Percentiles rank a stretch among this genome's conserved stretches.
Evolutionary conservation across 2,113 vertebrate species (phyloP).

Genomic region (Ciconia maguari): DNA sequence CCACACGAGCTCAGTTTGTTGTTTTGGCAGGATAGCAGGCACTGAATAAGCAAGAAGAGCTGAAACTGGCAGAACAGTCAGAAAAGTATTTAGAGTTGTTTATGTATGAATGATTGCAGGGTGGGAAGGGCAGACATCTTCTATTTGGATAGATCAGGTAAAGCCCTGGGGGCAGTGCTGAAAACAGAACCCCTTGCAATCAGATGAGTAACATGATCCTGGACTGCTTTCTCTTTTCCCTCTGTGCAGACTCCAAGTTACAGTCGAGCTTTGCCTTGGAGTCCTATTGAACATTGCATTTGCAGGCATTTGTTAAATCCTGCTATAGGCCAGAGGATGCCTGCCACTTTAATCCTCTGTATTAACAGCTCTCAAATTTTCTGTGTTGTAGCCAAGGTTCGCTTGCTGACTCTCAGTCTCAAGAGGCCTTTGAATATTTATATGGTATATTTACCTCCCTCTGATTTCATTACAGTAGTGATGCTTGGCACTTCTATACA

Average conservation of each 20-base stretch:
- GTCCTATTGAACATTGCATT: background rate
- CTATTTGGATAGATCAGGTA: constrained; percentile 54
- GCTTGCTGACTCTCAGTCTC: background rate
- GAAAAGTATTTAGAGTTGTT: constrained; percentile 58
- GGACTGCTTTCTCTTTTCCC: constrained; percentile 10
- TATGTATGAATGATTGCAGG: constrained; percentile 55
- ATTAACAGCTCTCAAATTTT: background rate
- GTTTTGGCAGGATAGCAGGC: constrained; percentile 31
- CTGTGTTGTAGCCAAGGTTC: background rate
- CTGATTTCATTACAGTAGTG: background rate
- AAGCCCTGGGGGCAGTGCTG: background rate
- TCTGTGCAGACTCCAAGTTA: constrained; percentile 28
- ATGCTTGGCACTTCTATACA: background rate
- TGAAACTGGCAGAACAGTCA: constrained; percentile 47
- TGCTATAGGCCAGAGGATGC: constrained; percentile 38
- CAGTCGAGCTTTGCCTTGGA: constrained; percentile 3
- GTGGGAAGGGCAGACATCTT: constrained; percentile 46
- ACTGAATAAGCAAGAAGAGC: constrained; percentile 37
- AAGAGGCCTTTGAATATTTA: background rate
- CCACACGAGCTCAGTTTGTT: constrained; percentile 31
- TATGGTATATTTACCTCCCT: background rate
- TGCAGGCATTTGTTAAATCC: constrained; percentile 4
- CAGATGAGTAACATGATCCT: constrained; percentile 50
- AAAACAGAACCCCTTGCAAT: constrained; percentile 33
- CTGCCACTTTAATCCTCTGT: constrained; percentile 24